These are phyloP conservation scores for Phaedon cochleariae DNA, from an alignment of 2,888 invertebrate genomes.

Conservation along the genomic window DNA sequence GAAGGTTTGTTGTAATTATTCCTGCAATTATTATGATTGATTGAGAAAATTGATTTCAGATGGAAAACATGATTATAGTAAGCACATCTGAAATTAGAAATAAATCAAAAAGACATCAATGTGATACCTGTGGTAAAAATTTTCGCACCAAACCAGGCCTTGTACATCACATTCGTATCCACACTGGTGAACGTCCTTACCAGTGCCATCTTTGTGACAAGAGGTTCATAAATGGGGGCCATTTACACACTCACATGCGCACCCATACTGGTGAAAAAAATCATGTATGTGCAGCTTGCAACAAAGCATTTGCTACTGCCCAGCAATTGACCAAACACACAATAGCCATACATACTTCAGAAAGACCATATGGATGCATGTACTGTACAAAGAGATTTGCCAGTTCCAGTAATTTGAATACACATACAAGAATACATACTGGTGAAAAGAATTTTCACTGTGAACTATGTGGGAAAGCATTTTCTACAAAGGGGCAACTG, in stretches of 20 bases:
- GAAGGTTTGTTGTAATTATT: conserved; percentile 8
- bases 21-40: neutral
- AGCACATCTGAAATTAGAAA: conserved; percentile 38
- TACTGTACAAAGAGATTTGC: conserved; percentile 61
- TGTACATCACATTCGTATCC: conserved; percentile 61
- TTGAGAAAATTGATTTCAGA: conserved; percentile 26
- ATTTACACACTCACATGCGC: conserved; percentile 61
- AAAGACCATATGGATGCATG: conserved; percentile 60
- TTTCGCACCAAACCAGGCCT: conserved; percentile 60
- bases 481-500: conserved; percentile 61
- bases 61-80: conserved; percentile 47
- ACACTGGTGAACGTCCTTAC: conserved; percentile 61
- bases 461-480: conserved; percentile 60
- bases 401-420: conserved; percentile 60
- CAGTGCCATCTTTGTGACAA: conserved; percentile 61
- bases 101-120: conserved; percentile 57
- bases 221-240: conserved; percentile 60
- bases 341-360: conserved; percentile 60
- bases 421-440: conserved; percentile 61
- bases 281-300: conserved; percentile 60
- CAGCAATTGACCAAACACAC: conserved; percentile 62
- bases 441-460: conserved; percentile 62
- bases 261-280: conserved; percentile 62
- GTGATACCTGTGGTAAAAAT: conserved; percentile 60
- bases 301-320: conserved; percentile 61